Percentiles rank a stretch among this genome's conserved stretches.
Conservation (phyloP, 30 jellyfish, hydroid and myxozoan genomes). For the Catostylus mosaicus region DNA sequence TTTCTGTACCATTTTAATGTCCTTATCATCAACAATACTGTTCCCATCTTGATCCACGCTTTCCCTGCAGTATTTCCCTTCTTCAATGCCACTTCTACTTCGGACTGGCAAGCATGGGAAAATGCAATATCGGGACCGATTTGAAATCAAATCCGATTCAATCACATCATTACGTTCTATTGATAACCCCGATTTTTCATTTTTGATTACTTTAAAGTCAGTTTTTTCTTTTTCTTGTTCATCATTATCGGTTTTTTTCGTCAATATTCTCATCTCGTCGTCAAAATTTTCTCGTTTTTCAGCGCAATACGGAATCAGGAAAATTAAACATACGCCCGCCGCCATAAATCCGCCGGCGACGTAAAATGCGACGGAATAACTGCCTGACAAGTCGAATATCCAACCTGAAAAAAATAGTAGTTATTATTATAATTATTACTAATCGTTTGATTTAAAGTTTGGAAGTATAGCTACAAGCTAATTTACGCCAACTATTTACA, state of each 20-base stretch:
- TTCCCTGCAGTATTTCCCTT: constrained; percentile 53
- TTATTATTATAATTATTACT: too few species aligned
- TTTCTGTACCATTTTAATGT: constrained; percentile 2
- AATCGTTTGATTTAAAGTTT: too few species aligned
- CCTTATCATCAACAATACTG: not conserved
- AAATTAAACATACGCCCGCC: constrained; percentile 93
- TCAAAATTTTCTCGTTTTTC: not conserved
- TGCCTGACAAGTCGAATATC: constrained; percentile 84
- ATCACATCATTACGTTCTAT: not conserved
- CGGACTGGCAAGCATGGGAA: constrained; percentile 59
- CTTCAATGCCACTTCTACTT: constrained; percentile 56
- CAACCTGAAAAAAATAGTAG: constrained; percentile 84
- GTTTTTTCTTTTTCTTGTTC: not conserved
- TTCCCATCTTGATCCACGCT: not conserved
- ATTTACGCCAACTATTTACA: too few species aligned
- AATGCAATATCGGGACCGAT: constrained; percentile 38
- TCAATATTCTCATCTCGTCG: constrained; percentile 16
- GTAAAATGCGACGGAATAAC: constrained; percentile 87
- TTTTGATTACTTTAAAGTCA: not conserved
- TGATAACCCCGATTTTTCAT: not conserved
- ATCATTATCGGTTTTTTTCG: not conserved
- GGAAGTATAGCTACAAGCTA: too few species aligned
- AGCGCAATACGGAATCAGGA: constrained; percentile 75
- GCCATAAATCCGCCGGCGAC: constrained; percentile 97
- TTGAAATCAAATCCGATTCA: constrained; percentile 33